Conservation (phyloP, 2,797 vertebrate species). For the Gobionotothen gibberifrons region DNA sequence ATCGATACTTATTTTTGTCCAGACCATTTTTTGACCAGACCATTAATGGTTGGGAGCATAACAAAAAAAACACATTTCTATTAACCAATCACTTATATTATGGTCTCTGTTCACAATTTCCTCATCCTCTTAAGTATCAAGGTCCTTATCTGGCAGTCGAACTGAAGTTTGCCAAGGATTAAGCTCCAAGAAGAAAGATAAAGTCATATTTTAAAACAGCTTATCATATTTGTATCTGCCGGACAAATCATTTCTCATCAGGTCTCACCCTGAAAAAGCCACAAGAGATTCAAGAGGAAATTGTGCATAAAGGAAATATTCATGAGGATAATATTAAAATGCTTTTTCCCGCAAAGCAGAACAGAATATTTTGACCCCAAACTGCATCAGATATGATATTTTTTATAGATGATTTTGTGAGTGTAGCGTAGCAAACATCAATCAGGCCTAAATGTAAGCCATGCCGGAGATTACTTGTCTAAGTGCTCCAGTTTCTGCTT, state of each 20-base stretch:
- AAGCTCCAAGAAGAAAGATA: neutral
- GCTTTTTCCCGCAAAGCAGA: constrained; percentile 40
- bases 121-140: neutral
- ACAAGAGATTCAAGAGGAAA: constrained; percentile 28
- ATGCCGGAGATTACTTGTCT: constrained; percentile 52
- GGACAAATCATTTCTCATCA: constrained; percentile 16
- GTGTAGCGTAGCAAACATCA: constrained; percentile 34
- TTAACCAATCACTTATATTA: neutral
- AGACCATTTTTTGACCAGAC: neutral
- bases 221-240: constrained; percentile 3
- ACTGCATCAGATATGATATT: constrained; percentile 28
- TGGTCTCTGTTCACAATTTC: constrained; percentile 1
- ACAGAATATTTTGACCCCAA: constrained; percentile 21
- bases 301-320: constrained; percentile 39
- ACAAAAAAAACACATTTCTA: neutral
- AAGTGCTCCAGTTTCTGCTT: constrained; percentile 47
- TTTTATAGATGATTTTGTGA: constrained; percentile 42
- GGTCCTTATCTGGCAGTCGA: neutral
- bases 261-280: neutral
- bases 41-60: neutral
- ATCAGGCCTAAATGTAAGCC: constrained; percentile 41
- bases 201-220: neutral
- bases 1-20: neutral
- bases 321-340: constrained; percentile 36
- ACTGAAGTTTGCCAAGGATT: neutral